A percentile compares a stretch with the other conserved stretches of the same genome.
These are phyloP conservation scores for Aphelinus atriplicis DNA, from an alignment of 1,140 invertebrate genomes.

Conservation along the genomic window DNA sequence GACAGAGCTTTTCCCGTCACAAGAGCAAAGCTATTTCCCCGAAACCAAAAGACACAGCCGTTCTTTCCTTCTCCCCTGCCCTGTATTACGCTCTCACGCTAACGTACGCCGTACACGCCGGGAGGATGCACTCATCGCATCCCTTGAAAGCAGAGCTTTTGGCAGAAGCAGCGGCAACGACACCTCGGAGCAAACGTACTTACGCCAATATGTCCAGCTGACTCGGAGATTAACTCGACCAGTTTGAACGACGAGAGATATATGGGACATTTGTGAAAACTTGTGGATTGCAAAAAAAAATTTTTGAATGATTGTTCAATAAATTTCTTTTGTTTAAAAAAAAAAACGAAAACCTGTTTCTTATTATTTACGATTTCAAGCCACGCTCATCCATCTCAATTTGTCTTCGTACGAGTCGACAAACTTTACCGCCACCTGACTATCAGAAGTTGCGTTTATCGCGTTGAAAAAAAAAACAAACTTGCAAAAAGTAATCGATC, in stretches of 20 bases:
- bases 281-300: background rate
- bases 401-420: too few species aligned
- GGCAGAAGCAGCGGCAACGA: background rate
- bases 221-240: too few species aligned
- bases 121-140: slow-evolving; percentile 20
- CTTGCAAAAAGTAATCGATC: too few species aligned
- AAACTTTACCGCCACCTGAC: too few species aligned
- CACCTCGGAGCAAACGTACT: too few species aligned
- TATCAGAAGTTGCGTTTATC: too few species aligned
- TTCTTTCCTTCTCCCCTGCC: slow-evolving; percentile 13
- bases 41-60: slow-evolving; percentile 7
- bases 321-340: slow-evolving; percentile 39
- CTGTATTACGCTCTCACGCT: slow-evolving; percentile 17
- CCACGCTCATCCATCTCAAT: too few species aligned
- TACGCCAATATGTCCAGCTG: too few species aligned
- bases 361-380: slow-evolving; percentile 23
- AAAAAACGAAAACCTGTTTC: background rate
- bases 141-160: slow-evolving; percentile 31
- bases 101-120: background rate
- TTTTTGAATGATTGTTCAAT: slow-evolving; percentile 26
- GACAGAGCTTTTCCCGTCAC: slow-evolving; percentile 9
- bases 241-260: too few species aligned
- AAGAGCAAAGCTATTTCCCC: slow-evolving; percentile 28
- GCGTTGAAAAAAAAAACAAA: too few species aligned
- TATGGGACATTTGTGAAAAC: too few species aligned